These are phyloP conservation scores for Cyrtonyx montezumae DNA, from an alignment of 2,113 vertebrate species.

Conservation along the genomic window DNA sequence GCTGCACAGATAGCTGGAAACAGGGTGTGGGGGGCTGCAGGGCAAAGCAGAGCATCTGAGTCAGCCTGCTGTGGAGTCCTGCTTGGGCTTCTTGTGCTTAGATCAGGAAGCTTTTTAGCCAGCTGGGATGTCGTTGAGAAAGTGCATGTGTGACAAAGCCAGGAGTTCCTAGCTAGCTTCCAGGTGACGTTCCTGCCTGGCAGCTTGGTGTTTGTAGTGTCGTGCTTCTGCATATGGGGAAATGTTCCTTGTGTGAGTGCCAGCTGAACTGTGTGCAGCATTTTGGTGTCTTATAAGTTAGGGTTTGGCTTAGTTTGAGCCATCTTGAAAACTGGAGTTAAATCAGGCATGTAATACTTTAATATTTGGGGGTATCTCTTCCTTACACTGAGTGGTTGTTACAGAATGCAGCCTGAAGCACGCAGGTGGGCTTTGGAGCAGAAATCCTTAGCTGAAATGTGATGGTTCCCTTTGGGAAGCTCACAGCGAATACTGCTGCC, in stretches of 20 bases:
- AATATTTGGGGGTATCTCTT: background rate
- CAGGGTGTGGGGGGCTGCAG: background rate
- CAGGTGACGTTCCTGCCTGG: background rate
- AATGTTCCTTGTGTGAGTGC: background rate
- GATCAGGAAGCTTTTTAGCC: background rate
- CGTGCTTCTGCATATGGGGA: background rate
- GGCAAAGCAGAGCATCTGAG: background rate
- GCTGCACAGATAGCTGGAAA: background rate
- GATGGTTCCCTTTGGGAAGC: background rate
- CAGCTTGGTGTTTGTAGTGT: rapidly evolving
- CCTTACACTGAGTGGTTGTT: rapidly evolving
- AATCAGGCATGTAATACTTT: background rate
- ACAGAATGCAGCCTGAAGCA: background rate
- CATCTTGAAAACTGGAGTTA: background rate
- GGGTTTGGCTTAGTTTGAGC: background rate
- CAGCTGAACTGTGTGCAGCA: background rate
- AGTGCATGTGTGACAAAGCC: background rate
- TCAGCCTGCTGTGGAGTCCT: background rate
- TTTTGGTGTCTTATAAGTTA: background rate
- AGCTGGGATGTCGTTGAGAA: background rate
- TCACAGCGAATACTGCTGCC: background rate
- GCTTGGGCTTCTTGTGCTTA: background rate
- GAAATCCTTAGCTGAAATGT: background rate
- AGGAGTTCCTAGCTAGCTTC: background rate
- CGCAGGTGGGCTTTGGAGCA: rapidly evolving